A percentile compares a stretch with the other conserved stretches of the same genome.
phyloP scores from a whole-genome alignment of 1,140 invertebrate genomes.

The Fopius arisanus region DNA sequence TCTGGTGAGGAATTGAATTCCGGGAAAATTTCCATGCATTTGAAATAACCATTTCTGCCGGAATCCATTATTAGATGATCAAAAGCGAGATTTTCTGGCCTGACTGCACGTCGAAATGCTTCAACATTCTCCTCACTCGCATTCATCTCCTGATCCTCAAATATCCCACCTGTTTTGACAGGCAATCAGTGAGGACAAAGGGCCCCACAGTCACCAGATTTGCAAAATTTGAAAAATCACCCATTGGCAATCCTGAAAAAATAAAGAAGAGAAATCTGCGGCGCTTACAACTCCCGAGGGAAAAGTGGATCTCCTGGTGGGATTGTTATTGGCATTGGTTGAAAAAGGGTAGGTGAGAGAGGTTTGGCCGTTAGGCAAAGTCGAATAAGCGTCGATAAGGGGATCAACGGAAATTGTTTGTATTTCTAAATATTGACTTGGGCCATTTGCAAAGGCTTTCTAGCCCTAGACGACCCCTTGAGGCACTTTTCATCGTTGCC shows the following conservation, averaged over 20 bases:
- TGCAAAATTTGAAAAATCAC: not conserved
- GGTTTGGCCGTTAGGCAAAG: slow-evolving; percentile 22
- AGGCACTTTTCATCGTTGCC: slow-evolving; percentile 41
- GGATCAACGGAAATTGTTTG: slow-evolving; percentile 41
- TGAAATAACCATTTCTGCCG: no score
- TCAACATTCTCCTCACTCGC: not conserved
- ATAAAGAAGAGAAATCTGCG: not conserved
- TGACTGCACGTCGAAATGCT: not conserved
- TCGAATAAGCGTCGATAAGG: slow-evolving; percentile 35
- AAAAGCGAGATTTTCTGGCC: not conserved
- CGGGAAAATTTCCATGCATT: no score
- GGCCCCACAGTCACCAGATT: not conserved
- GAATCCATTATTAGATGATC: no score
- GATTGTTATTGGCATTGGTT: not conserved
- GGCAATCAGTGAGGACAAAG: slow-evolving; percentile 3
- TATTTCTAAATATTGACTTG: slow-evolving; percentile 41
- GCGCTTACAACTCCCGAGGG: not conserved
- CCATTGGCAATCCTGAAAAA: not conserved
- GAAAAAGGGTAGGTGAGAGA: not conserved
- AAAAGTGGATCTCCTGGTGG: not conserved
- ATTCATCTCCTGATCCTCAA: not conserved
- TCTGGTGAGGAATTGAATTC: no score
- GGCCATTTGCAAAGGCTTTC: slow-evolving; percentile 20
- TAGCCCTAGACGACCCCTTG: not conserved
- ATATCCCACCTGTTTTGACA: not conserved